Base-by-base conservation (phyloP, 2,113 vertebrate species). In the Anolis sagrei region DNA sequence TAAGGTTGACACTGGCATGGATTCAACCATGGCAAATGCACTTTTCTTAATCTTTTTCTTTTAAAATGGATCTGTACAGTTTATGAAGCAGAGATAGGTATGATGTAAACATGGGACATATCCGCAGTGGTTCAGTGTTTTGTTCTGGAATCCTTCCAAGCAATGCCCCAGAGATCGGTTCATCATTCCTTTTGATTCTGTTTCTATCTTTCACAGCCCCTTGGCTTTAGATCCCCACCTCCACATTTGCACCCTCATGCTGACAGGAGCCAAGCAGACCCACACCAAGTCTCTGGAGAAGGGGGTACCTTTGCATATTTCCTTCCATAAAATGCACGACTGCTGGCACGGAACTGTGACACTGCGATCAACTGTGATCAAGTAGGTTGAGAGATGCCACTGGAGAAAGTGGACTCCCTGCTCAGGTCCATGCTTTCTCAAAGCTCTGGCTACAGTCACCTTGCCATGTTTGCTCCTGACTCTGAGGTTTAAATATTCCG, bases 161-260 rank as follows among this genome's bases (percentile, higher is more conserved):
- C 11, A 79, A 73, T 61, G 39, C 62, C 69, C 81, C 58, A 80
- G 29, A 84, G n/a, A 84, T 62, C 51, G 73, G 27, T 64, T 81
- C 58, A 73, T 66, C 32, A 25, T 80, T 29, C 27, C 16, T 23
- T 19, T 58, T 36, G 39, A 36, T 34, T 82, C 34, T 51, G 18
- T n/a, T 66, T 79, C 34, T 48, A n/a, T 51, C n/a, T 39, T 83
- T 75, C 23, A 29, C 69, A 83, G 66, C 7, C 34, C 19, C 34
- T 25, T 62, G 39, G 19, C 7, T 79, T 32, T 6, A 61, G 21
- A 58, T 14, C 25, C 48, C 62, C 58, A 49, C 13, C 39, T 64
- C 76, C 6, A 23, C 76, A 64, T 39, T 4, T 44, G 44, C 19
- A 39, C 51, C 54, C 54, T 78, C 36, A 23, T 19, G 23, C n/a